These are phyloP conservation scores for Podocnemis expansa DNA, from an alignment of 2,113 vertebrate genomes.

Conservation along the genomic window DNA sequence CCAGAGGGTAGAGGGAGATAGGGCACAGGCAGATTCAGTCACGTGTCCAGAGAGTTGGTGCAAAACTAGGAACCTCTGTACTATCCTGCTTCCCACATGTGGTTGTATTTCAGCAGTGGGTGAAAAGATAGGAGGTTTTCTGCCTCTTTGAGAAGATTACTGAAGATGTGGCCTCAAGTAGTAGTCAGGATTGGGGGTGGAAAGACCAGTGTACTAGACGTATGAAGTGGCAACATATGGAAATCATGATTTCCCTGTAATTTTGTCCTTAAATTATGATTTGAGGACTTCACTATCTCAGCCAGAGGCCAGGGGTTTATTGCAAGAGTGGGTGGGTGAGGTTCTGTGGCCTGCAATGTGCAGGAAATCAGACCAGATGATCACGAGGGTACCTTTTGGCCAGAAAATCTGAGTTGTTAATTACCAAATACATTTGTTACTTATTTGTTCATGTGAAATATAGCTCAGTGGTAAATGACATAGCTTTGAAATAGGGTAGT, in stretches of 20 bases:
- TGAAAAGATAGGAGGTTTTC: conserved; percentile 3
- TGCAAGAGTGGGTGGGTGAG: too few relatives aligned
- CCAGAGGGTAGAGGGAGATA: not conserved
- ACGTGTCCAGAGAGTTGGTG: not conserved
- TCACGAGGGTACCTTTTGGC: too few relatives aligned
- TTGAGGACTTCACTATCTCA: too few relatives aligned
- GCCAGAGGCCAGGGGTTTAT: too few relatives aligned
- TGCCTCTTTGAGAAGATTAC: conserved; percentile 1
- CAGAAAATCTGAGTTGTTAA: not conserved
- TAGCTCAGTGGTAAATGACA: not conserved
- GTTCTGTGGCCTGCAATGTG: too few relatives aligned
- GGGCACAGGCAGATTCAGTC: not conserved
- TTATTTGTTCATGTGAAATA: not conserved
- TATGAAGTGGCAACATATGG: not conserved
- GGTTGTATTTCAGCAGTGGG: not conserved
- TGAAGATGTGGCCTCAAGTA: not conserved
- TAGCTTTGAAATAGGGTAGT: not conserved
- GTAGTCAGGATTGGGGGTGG: not conserved
- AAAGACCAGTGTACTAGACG: not conserved
- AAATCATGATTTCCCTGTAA: too few relatives aligned
- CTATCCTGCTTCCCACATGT: not conserved
- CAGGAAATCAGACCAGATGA: too few relatives aligned
- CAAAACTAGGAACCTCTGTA: not conserved
- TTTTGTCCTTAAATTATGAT: too few relatives aligned
- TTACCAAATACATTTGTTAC: not conserved